Percentiles rank a stretch among this genome's conserved stretches.
Evolutionary conservation across 2,797 vertebrate species (phyloP).

Genomic region (Crenuchus spilurus): DNA sequence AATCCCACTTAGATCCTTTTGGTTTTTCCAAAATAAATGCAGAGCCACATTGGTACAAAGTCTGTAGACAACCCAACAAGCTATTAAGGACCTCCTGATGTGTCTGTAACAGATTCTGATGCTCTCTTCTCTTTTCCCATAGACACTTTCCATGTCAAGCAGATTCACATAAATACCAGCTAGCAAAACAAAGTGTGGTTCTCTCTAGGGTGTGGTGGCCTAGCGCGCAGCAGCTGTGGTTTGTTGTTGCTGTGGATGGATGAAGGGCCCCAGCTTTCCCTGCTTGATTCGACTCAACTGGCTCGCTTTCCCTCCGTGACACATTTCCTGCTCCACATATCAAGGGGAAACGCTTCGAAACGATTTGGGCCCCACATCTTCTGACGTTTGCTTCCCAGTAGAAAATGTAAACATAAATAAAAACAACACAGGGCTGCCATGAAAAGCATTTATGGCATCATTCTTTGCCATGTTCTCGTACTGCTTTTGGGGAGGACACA

Average conservation of each 20-base stretch:
- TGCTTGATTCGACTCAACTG: constrained; percentile 10
- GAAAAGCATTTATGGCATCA: too few species aligned
- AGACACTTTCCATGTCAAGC: constrained; percentile 1
- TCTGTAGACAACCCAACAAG: too few species aligned
- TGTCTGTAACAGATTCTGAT: background rate
- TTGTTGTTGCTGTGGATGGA: constrained; percentile 73
- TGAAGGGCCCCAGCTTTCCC: constrained; percentile 12
- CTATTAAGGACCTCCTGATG: too few species aligned
- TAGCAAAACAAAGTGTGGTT: constrained; percentile 71
- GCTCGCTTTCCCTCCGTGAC: constrained; percentile 57
- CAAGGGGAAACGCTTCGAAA: constrained; percentile 52
- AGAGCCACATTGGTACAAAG: too few species aligned
- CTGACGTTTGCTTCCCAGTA: constrained; percentile 18
- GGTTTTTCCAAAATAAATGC: too few species aligned
- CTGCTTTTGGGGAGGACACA: too few species aligned
- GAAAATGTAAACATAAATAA: background rate
- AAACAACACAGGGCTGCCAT: background rate
- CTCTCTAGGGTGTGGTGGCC: constrained; percentile 76
- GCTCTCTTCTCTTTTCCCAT: background rate
- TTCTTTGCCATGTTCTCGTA: too few species aligned
- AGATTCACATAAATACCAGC: constrained; percentile 69
- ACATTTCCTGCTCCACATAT: constrained; percentile 73
- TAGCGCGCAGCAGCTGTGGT: constrained; percentile 76
- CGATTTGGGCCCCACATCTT: constrained; percentile 56
- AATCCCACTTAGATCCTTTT: too few species aligned